Evolutionary conservation across 2,888 invertebrate species (phyloP).

Genomic region (Drosophila prolongata): DNA sequence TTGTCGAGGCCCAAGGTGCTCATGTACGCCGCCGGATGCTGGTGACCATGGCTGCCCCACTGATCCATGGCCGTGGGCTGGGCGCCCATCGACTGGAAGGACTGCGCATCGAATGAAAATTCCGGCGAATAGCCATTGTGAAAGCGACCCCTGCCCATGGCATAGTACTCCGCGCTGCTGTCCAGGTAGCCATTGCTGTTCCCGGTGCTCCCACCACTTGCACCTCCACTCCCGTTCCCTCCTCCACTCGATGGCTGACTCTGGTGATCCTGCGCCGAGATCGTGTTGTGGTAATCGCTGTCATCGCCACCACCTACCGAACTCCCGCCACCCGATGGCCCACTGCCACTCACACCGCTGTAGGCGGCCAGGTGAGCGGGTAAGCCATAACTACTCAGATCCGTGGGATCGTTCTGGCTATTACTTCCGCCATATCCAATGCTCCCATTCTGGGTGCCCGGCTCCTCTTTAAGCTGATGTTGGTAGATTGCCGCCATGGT

Average conservation of each 20-base stretch:
- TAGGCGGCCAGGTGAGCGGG: slow-evolving; percentile 75
- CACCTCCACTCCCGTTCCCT: slow-evolving; percentile 67
- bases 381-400: slow-evolving; percentile 81
- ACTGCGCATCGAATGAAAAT: slow-evolving; percentile 87
- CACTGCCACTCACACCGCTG: slow-evolving; percentile 66
- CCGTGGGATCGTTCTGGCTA: slow-evolving; percentile 82
- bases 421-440: slow-evolving; percentile 65
- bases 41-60: slow-evolving; percentile 84
- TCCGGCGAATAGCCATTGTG: slow-evolving; percentile 82
- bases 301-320: slow-evolving; percentile 67
- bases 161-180: slow-evolving; percentile 78
- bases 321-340: slow-evolving; percentile 34
- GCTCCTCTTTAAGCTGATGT: slow-evolving; percentile 84
- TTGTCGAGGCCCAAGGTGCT: slow-evolving; percentile 85
- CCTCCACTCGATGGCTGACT: slow-evolving; percentile 70
- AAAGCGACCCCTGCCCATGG: slow-evolving; percentile 82
- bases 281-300: slow-evolving; percentile 77
- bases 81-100: slow-evolving; percentile 91
- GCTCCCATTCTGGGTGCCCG: slow-evolving; percentile 77
- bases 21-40: slow-evolving; percentile 85
- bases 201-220: slow-evolving; percentile 25
- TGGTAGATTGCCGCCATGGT: slow-evolving; percentile 78
- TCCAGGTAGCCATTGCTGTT: slow-evolving; percentile 77
- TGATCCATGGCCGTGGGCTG: slow-evolving; percentile 85
- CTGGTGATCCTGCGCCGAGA: slow-evolving; percentile 80